Base-by-base conservation (phyloP, 2,797 vertebrate species). In the Sebastiscus albofasciatus region DNA sequence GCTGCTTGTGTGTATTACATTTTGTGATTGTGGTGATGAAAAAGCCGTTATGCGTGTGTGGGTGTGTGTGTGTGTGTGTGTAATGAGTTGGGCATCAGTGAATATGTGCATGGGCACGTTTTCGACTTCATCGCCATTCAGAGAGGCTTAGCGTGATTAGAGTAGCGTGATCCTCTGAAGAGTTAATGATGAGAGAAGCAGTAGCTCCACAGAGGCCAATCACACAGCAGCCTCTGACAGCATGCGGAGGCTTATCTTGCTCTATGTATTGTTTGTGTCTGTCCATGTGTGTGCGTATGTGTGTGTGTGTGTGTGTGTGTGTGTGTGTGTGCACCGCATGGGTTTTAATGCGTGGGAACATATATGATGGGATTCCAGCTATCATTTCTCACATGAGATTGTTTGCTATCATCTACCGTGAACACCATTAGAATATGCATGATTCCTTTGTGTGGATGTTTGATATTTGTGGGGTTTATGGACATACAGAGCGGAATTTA, bases 181-280 rank as follows among this genome's bases (percentile, higher is more conserved):
- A 94, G 91, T 94, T 95, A 93, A 95, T 94, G 91, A 95, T 93
- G 93, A 95, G 93, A 91, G 90, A 89, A 87, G 89, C 90, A 86
- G 90, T 83, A 79, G 90, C 92, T 94, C 93, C 92, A 72, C 84
- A 77, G 92, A 94, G 91, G 90, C 93, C 94, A 95, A 94, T 95
- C 93, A 94, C 86, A 87, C 86, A 77, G 60, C 82, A 86, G 86
- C 80, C 79, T 87, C 87, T 85, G 88, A 92, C 87, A 75, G 90
- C 82, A 80, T 79, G 59, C 66, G 6, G 78, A 87, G 86, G 82
- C 90, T 94, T 92, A 93, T 89, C 89, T 86, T 69, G 29, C 83
- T 88, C 69, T 29, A 27, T 80, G 87, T 79, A 73, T 89, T 90
- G 86, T 92, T 81, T 79, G 80, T 76, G 67, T 83, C 3, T 80